Evolutionary conservation across 2,797 vertebrate species (phyloP), one percentile per base, ranked within the genome.

Genomic region (Acipenser oxyrinchus): DNA sequence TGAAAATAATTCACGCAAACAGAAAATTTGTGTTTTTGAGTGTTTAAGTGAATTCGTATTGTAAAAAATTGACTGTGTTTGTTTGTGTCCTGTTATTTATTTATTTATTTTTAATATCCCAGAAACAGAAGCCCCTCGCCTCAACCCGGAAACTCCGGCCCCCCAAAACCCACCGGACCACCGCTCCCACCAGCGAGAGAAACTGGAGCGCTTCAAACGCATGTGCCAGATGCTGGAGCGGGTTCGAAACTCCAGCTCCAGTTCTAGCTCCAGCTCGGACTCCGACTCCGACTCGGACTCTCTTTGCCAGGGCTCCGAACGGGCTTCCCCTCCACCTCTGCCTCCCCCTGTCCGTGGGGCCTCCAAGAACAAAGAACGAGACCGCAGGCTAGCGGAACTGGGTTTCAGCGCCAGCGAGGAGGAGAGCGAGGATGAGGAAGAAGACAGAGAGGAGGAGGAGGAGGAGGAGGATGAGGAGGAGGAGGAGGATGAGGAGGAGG

Each of bases 181-280:
- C 75, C 92, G 90, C 0, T 92, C 91, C 0, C 92, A 94, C 23
- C 94, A 95, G 78, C 73, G 94, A 0, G 94, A 95, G 83, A 95
- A 95, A 64, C 84, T 96, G 52, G 94, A 96, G 73, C 90, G 92
- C 10, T 96, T 95, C 67, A 94, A 93, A 77, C 87, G 92, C 72
- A 96, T 94, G 94, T 96, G 94, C 74, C 90, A 91, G 80, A 84
- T 95, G 62, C 78, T 95, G 70, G 93, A 96, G 78, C 89, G 93
- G 0, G 90, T 90, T 6, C 87, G 89, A 0, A 86, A 89, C 66
- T 92, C 90, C 6, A 92, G 84, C 1, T 87, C 89, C 2, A 90
- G 88, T 49, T 89, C 91, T 0, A 94, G 93, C 23, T 96, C 93
- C 0, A 93, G 92, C 65, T 93, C 92, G 0, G 90, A 90, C 69